Percentiles rank a stretch among this genome's conserved stretches.
Evolutionary conservation across 2,797 vertebrate genomes (phyloP).

Genomic region (Cercopithecus petaurista): DNA sequence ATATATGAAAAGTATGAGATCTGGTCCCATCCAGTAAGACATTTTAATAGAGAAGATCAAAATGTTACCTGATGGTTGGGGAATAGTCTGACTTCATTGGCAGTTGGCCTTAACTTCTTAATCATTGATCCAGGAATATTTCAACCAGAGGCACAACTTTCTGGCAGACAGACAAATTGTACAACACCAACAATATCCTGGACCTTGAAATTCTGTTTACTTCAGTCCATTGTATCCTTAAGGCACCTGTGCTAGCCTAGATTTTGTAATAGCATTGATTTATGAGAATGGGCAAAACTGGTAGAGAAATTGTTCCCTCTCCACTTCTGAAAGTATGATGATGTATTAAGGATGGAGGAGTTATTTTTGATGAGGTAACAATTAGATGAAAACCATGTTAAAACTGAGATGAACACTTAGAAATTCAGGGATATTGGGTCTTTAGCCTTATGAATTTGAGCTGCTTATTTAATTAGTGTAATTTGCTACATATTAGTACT

Average conservation of each 20-base stretch:
- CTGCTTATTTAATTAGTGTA: constrained; percentile 53
- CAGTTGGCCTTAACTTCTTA: constrained; percentile 46
- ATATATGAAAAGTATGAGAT: background rate
- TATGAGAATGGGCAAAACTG: constrained; percentile 1
- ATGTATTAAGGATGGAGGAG: background rate
- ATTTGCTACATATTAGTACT: constrained; percentile 33
- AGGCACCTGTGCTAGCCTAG: background rate
- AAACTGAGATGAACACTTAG: constrained; percentile 32
- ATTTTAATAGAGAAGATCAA: constrained; percentile 22
- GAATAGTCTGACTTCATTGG: background rate
- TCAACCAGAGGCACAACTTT: background rate
- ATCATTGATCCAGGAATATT: constrained; percentile 18
- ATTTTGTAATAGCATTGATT: background rate
- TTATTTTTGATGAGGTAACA: background rate
- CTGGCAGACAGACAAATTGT: background rate
- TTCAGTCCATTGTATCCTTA: background rate
- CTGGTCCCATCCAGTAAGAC: background rate
- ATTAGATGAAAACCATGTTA: constrained; percentile 26
- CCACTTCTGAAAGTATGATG: constrained; percentile 6
- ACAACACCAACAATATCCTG: constrained; percentile 4
- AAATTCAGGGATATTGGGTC: constrained; percentile 65
- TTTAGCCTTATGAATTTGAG: constrained; percentile 62
- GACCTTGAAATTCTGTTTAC: background rate
- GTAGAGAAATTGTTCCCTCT: constrained; percentile 47
- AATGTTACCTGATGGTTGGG: background rate